Evolutionary conservation across 2,113 vertebrate genomes (phyloP), one percentile per base, ranked within the genome.

Genomic region (Caloenas nicobarica): DNA sequence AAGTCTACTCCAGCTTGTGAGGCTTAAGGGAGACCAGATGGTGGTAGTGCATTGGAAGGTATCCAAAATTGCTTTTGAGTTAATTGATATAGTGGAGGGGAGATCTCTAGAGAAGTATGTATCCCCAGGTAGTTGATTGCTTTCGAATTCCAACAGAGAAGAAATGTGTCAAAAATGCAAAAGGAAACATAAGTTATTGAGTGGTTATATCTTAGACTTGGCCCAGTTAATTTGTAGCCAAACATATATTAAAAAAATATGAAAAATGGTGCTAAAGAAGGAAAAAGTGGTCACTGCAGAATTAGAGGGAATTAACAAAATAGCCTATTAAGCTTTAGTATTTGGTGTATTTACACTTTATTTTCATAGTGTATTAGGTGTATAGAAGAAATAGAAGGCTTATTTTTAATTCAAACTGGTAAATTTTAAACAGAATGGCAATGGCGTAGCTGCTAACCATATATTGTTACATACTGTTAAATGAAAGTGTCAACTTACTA

Each of bases 51-150:
- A 42, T 97, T 97, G 98, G 97, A 97, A 95, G 80, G 70, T 96
- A 85, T 97, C 97, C 98, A 98, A 76, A 95, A 96, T 72, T 96
- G 96, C 96, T 97, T 98, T 98, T 97, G 92, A 97, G 95, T 96
- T 98, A 97, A 98, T 98, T 97, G 97, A 97, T 97, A 97, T 56
- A 88, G 95, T 96, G 81, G 86, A 92, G 80, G 91, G 93, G 95
- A 95, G 96, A 81, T 98, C 96, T 97, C 97, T 86, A 74, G 96
- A 96, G 97, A 96, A 87, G 94, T 94, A 93, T 95, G 74, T 93
- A 94, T 97, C 97, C 96, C 96, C 96, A 97, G 96, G 96, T 97
- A 97, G 96, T 74, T 97, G 97, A 98, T 97, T 97, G 97, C 96
- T 96, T 97, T 95, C 83, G 96, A 97, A 97, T 97, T 98, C 96